phyloP scores from a whole-genome alignment of 1,140 invertebrate species.

The Eulimnadia texana region DNA sequence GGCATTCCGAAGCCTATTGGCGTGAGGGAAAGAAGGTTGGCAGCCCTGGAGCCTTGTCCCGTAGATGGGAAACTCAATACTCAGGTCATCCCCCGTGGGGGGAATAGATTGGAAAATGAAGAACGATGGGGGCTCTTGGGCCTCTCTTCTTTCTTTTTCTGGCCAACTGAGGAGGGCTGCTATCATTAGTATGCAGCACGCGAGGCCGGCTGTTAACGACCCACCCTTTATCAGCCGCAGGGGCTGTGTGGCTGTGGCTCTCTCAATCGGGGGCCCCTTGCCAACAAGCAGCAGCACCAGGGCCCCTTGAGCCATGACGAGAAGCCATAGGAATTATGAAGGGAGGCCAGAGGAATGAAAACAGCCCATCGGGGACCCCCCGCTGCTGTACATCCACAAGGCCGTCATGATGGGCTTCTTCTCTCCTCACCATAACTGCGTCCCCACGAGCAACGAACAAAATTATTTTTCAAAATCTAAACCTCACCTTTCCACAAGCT shows the following conservation, averaged over 20 bases:
- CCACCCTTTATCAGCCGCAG: slow-evolving; percentile 11
- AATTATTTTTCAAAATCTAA: too few relatives aligned
- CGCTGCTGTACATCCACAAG: background rate
- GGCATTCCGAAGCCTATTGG: background rate
- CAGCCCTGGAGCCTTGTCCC: background rate
- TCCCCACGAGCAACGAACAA: background rate
- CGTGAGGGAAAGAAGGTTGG: background rate
- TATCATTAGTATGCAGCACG: slow-evolving; percentile 17
- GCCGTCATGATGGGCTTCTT: background rate
- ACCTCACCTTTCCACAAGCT: too few relatives aligned
- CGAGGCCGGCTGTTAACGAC: slow-evolving; percentile 14
- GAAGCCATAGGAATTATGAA: background rate
- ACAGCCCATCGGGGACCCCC: background rate
- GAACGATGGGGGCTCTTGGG: too few relatives aligned
- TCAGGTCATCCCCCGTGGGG: background rate
- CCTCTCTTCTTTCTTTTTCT: background rate
- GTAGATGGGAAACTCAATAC: background rate
- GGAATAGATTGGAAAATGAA: too few relatives aligned
- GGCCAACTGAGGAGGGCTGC: background rate
- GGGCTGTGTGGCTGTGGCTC: background rate
- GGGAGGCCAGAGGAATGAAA: slow-evolving; percentile 2
- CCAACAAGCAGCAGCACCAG: background rate
- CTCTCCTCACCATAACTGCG: background rate
- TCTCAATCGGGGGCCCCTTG: background rate
- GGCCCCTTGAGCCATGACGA: background rate